A percentile compares a stretch with the other conserved stretches of the same genome.
These are phyloP conservation scores for Caenorhabditis auriculariae DNA, from an alignment of 2,888 invertebrate genomes.

Conservation along the genomic window DNA sequence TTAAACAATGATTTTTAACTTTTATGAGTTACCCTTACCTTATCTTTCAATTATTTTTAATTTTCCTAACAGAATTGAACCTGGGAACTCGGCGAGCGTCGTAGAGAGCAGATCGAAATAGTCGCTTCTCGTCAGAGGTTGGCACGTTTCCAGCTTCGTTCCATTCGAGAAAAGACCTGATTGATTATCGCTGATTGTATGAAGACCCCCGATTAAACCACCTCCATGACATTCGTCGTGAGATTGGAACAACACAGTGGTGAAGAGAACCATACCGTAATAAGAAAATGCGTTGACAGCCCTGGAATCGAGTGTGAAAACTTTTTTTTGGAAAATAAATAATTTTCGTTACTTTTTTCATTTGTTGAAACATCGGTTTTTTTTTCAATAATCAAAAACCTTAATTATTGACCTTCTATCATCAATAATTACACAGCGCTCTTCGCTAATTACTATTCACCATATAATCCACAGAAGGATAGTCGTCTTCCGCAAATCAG, in stretches of 20 bases:
- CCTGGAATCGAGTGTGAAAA: slow-evolving; percentile 19
- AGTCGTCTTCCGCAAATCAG: slow-evolving; percentile 81
- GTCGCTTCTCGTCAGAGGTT: slow-evolving; percentile 78
- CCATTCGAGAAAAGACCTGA: slow-evolving; percentile 35
- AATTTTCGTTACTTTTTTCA: not conserved
- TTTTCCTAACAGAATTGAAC: slow-evolving; percentile 67
- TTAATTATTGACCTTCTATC: too few relatives aligned
- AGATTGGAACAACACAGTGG: slow-evolving; percentile 84
- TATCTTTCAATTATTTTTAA: too few relatives aligned
- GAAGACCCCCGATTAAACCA: not conserved
- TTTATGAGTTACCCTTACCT: too few relatives aligned
- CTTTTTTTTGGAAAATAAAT: not conserved
- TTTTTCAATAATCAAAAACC: not conserved
- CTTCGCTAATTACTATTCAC: slow-evolving; percentile 67
- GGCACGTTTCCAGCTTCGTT: slow-evolving; percentile 64
- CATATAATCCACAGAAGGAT: slow-evolving; percentile 89
- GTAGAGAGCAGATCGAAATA: slow-evolving; percentile 91
- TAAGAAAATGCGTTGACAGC: slow-evolving; percentile 83
- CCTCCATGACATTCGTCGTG: slow-evolving; percentile 48
- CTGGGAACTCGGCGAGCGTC: slow-evolving; percentile 90
- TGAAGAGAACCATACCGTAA: slow-evolving; percentile 90
- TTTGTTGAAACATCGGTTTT: not conserved
- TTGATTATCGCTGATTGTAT: not conserved
- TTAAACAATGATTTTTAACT: too few relatives aligned
- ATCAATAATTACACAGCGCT: too few relatives aligned